These are phyloP conservation scores for Ramazzottius varieornatus DNA, from an alignment of 2,888 invertebrate genomes.

Conservation along the genomic window DNA sequence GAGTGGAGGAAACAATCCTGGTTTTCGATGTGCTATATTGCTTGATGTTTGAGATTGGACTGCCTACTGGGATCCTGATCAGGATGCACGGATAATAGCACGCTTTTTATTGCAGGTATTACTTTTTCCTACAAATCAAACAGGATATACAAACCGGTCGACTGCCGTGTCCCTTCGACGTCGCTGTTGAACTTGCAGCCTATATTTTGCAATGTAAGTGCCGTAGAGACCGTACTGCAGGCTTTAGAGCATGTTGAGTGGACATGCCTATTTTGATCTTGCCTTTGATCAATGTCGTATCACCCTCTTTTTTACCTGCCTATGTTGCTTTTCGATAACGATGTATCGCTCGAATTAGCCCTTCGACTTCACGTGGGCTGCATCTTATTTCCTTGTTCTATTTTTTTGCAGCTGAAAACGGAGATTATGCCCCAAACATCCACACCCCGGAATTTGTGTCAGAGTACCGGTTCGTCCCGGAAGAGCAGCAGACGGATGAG, in stretches of 20 bases:
- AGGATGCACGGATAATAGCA: too few species aligned
- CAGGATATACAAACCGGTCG: slow-evolving; percentile 24
- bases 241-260: too few species aligned
- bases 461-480: slow-evolving; percentile 85
- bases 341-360: too few species aligned
- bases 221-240: slow-evolving; percentile 20
- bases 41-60: not conserved
- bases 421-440: slow-evolving; percentile 68
- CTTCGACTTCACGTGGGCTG: too few species aligned
- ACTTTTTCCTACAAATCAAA: slow-evolving; percentile 29
- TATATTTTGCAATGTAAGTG: slow-evolving; percentile 26
- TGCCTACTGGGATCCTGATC: too few species aligned
- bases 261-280: too few species aligned
- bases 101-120: slow-evolving; percentile 21
- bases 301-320: too few species aligned
- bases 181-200: slow-evolving; percentile 25
- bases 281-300: too few species aligned
- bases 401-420: slow-evolving; percentile 52
- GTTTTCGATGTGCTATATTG: not conserved
- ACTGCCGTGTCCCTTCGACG: slow-evolving; percentile 21
- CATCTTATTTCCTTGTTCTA: too few species aligned
- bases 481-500: slow-evolving; percentile 56
- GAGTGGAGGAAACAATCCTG: too few species aligned
- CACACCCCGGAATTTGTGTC: slow-evolving; percentile 92
- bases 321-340: too few species aligned